Base-by-base conservation (phyloP, 2,888 invertebrate species). In the Sipha maydis region DNA sequence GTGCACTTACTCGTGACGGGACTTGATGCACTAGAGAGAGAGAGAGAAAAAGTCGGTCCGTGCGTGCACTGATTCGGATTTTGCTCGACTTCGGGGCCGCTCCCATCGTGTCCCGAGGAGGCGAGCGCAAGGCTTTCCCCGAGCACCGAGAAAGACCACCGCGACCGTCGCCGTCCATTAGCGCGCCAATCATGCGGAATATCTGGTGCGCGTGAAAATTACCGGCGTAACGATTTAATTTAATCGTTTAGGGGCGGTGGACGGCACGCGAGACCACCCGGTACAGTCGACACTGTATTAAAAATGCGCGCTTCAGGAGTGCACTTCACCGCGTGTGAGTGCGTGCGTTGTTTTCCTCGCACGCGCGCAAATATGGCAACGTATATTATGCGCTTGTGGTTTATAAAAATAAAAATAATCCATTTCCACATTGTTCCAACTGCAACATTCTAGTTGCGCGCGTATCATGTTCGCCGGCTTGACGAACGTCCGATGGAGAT, bases 241-340 rank as follows among this genome's bases (percentile, higher is more conserved):
- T 79, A 86, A 86, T 79, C 79, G 86, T 86, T 80, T 80, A 71
- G 34, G 54, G 85, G 85, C 78, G 85, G 85, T 34, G 78, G 78
- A 85, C 69, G 85, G 85, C 85, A 85, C 78, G 85, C 86, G 77
- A 61, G 86, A 86, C 86, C 86, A 86, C 86, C 86, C 79, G 77
- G 85, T n/a, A n/a, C n/a, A 31, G 31, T 34, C 11, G 19, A 0
- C 34, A 19, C 38, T 25, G 9, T 41, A 48, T 21, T 61, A 19
- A n/a, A 9, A 1, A n/a, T 8, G 1, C n/a, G n/a, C 67, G n/a
- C 9, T 67, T n/a, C 7, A n/a, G 7, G 67, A n/a, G n/a, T 67
- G n/a, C n/a, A n/a, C 67, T n/a, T 9, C 61, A 3, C 48, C 61
- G 61, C 21, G 61, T 19, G 21, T 21, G 7, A 3, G 56, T 56